Base-by-base conservation (phyloP, 1,140 invertebrate genomes). In the Euglossa dilemma region DNA sequence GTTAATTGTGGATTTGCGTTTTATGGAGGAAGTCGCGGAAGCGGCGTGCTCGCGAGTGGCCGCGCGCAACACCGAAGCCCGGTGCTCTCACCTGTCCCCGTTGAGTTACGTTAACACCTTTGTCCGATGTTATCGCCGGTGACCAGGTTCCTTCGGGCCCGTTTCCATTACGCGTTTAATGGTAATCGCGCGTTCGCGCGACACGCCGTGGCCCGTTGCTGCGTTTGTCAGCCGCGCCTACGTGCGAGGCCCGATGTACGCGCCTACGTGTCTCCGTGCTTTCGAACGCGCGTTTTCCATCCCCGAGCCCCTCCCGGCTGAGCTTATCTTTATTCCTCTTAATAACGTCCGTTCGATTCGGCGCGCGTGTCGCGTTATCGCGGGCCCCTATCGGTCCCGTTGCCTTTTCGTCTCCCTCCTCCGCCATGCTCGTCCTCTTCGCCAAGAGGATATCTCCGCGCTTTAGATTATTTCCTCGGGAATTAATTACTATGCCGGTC, bases 401-500 rank as follows among this genome's bases (percentile, higher is more conserved):
- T 43, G 7, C 14, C 16, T 59, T n/a, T n/a, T 11, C 71, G 54
- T 43, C 64, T 45, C 59, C 23, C 43, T 18, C 43, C 28, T 36
- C 9, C 9, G 23, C 20, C 59, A 18, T 6, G 6, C 4, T 14
- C 67, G 43, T 8, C 25, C 11, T 59, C 69, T 59, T 80, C 20
- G 64, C 18, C 25, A 6, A 6, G 6, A 36, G 20, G 23, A 28
- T 20, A 7, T 71, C 20, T 2, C 16, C 23, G 2, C 6, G 20
- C 23, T 11, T 1, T 6, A 1, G 5, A 23, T 52, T 28, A 8
- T 18, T 45, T 6, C 9, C 0, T 25, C 5, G 25, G 12, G n/a
- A 52, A 94, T 93, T 93, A 93, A 94, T 93, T 93, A 92, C 88
- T 89, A 84, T 91, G 90, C 90, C 90, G 90, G 84, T 89, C 85